phyloP scores from a whole-genome alignment of 2,888 invertebrate species.

The Pyralis farinalis region DNA sequence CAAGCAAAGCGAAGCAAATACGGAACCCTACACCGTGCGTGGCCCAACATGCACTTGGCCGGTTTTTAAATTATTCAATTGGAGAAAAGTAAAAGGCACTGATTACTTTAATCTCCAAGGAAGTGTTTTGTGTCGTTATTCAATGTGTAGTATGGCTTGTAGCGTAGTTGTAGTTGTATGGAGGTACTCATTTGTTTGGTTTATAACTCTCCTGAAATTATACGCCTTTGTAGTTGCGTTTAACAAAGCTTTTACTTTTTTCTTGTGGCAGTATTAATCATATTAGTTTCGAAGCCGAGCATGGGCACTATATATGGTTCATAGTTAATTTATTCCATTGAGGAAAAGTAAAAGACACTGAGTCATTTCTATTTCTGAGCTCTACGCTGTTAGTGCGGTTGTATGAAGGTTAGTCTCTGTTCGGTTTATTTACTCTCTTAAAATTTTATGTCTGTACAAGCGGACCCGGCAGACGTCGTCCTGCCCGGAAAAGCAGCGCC shows the following conservation, averaged over 20 bases:
- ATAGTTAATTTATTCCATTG: slow-evolving; percentile 36
- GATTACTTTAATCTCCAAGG: slow-evolving; percentile 31
- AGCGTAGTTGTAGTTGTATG: no score
- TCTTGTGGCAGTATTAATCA: slow-evolving; percentile 27
- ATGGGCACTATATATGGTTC: slow-evolving; percentile 19
- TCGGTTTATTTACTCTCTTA: no score
- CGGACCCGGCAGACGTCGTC: no score
- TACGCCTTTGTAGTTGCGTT: slow-evolving; percentile 39
- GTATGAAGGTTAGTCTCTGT: no score
- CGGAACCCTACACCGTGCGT: no score
- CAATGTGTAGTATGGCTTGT: no score
- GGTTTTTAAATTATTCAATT: slow-evolving; percentile 37
- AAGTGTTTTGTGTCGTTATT: slow-evolving; percentile 34
- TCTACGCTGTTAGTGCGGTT: no score
- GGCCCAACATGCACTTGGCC: no score
- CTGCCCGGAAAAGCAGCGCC: no score
- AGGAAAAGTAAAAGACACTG: slow-evolving; percentile 29
- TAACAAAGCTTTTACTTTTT: slow-evolving; percentile 34
- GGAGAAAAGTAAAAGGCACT: slow-evolving; percentile 29
- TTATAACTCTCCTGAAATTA: no score
- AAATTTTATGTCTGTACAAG: slow-evolving; percentile 39
- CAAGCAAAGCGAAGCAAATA: no score
- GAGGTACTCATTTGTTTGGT: no score
- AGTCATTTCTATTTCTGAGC: slow-evolving; percentile 27
- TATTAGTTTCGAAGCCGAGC: slow-evolving; percentile 42